Percentiles rank a stretch among this genome's conserved stretches.
These are phyloP conservation scores for Glyphotaelius pellucidus DNA, from an alignment of 2,888 invertebrate species.

Conservation along the genomic window DNA sequence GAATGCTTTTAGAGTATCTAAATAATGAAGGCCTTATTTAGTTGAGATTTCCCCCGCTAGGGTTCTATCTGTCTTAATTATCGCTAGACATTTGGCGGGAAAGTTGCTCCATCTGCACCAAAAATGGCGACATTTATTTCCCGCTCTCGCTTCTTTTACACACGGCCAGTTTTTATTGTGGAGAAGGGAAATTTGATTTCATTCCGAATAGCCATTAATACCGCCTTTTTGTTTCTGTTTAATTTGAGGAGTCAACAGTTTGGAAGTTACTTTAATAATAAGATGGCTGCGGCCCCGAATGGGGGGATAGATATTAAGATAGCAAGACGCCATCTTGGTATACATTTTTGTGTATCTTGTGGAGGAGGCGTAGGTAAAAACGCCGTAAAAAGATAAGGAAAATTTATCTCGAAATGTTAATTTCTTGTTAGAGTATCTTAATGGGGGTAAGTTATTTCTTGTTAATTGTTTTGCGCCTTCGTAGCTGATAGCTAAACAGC, in stretches of 20 bases:
- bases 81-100: slow-evolving; percentile 51
- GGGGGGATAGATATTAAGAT: slow-evolving; percentile 23
- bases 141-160: slow-evolving; percentile 26
- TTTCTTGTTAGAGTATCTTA: background rate
- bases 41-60: slow-evolving; percentile 52
- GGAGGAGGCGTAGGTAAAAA: background rate
- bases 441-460: background rate
- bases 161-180: slow-evolving; percentile 42
- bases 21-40: slow-evolving; percentile 49
- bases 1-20: slow-evolving; percentile 55
- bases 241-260: slow-evolving; percentile 40
- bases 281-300: slow-evolving; percentile 3
- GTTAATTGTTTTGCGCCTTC: slow-evolving; percentile 2
- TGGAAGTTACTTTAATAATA: slow-evolving; percentile 41
- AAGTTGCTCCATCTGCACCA: slow-evolving; percentile 44
- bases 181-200: slow-evolving; percentile 46
- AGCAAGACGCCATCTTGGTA: slow-evolving; percentile 3
- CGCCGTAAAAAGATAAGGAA: background rate
- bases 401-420: slow-evolving; percentile 4
- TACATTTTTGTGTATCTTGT: slow-evolving; percentile 11
- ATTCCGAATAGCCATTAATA: slow-evolving; percentile 32
- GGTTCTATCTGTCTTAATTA: slow-evolving; percentile 60
- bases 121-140: slow-evolving; percentile 54
- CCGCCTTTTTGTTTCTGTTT: slow-evolving; percentile 23
- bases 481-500: background rate